Conservation (phyloP, 2,888 invertebrate species). For the Mantis religiosa region DNA sequence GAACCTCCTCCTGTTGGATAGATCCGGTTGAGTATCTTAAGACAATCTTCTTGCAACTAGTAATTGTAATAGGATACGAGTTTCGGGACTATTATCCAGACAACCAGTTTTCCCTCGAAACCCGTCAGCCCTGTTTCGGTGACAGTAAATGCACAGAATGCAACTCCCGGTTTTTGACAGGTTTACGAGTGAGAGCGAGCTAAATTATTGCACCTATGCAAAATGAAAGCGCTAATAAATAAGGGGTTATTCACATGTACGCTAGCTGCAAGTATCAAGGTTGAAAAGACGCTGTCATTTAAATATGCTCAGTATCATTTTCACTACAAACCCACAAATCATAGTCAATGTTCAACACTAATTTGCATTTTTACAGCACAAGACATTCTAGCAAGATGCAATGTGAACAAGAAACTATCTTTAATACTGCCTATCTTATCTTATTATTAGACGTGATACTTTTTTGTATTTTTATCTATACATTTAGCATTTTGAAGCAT, state of each 20-base stretch:
- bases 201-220: neutral
- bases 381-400: no score
- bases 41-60: neutral
- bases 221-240: neutral
- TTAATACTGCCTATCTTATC: no score
- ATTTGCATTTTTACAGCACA: no score
- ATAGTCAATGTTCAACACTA: no score
- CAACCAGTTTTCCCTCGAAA: neutral
- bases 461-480: no score
- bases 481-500: no score
- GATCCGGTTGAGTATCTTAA: neutral
- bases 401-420: no score
- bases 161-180: neutral
- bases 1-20: neutral
- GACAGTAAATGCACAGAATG: neutral
- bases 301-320: neutral
- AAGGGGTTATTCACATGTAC: neutral
- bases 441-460: no score
- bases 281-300: neutral
- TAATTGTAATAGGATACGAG: neutral
- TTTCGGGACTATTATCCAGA: neutral
- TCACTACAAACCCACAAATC: no score
- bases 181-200: neutral
- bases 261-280: neutral
- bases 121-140: neutral